Conservation (phyloP, 92 coral and sea anemone genomes). For the Palythoa grandis region DNA sequence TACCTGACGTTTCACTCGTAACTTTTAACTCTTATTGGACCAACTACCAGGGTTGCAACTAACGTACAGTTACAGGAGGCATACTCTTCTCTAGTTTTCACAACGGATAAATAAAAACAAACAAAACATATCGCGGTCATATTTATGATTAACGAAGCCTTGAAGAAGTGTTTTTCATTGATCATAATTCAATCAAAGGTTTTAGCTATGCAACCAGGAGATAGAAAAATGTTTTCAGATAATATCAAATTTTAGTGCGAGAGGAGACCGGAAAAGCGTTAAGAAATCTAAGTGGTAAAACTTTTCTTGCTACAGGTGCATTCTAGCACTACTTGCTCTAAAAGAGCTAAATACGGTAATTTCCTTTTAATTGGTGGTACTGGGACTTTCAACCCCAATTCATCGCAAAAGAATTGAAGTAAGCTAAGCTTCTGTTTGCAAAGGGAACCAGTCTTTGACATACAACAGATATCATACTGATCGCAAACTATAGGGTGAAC, state of each 20-base stretch:
- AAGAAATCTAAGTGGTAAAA: not conserved
- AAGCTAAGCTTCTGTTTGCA: not conserved
- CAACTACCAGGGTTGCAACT: no score
- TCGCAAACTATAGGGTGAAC: slow-evolving; percentile 46
- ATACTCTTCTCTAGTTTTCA: no score
- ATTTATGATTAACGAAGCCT: no score
- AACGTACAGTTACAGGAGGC: no score
- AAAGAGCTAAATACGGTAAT: not conserved
- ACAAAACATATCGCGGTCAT: no score
- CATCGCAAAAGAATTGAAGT: slow-evolving; percentile 1
- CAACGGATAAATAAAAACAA: no score
- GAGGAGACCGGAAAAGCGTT: slow-evolving; percentile 3
- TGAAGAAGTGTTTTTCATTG: no score
- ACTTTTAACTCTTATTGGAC: no score
- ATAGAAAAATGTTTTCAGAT: not conserved
- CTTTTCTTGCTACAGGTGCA: slow-evolving; percentile 18
- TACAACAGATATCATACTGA: slow-evolving; percentile 41
- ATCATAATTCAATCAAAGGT: no score
- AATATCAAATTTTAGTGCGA: not conserved
- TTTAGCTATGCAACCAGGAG: not conserved
- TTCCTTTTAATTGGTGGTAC: slow-evolving; percentile 8
- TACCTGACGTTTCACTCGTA: no score
- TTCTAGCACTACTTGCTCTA: not conserved
- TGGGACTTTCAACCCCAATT: slow-evolving; percentile 11
- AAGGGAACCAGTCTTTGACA: slow-evolving; percentile 13